Conservation (phyloP, 2,113 vertebrate species). For the Mesitornis unicolor region DNA sequence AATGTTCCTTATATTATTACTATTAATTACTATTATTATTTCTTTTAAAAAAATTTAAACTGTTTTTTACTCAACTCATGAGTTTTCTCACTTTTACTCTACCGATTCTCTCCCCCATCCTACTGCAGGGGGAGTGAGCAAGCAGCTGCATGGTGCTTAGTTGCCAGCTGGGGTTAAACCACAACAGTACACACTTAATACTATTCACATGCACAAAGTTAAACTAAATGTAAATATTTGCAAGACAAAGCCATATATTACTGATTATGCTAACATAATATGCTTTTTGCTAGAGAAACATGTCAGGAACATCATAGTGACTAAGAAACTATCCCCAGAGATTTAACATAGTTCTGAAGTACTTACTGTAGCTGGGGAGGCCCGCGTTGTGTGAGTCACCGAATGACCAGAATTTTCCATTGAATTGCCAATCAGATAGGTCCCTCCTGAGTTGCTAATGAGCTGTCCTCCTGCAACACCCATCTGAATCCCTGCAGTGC, state of each 20-base stretch:
- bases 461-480: conserved; percentile 79
- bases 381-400: conserved; percentile 76
- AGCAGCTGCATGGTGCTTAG: not conserved
- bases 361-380: conserved; percentile 81
- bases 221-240: not conserved
- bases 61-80: not conserved
- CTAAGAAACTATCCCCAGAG: conserved; percentile 19
- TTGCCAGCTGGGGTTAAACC: not conserved
- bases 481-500: conserved; percentile 80
- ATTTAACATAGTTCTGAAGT: not conserved
- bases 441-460: conserved; percentile 80
- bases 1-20: not conserved
- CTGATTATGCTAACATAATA: not conserved
- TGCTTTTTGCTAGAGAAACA: not conserved
- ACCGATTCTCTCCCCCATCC: not conserved
- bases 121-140: not conserved
- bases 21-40: not conserved
- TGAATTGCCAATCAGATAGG: conserved; percentile 78
- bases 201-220: not conserved
- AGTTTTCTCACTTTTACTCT: not conserved
- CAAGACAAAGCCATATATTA: not conserved
- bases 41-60: not conserved
- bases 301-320: not conserved
- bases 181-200: not conserved
- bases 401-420: conserved; percentile 81